Evolutionary conservation across 2,888 invertebrate genomes (phyloP).

Genomic region (Sinodicranocentrus sp.): DNA sequence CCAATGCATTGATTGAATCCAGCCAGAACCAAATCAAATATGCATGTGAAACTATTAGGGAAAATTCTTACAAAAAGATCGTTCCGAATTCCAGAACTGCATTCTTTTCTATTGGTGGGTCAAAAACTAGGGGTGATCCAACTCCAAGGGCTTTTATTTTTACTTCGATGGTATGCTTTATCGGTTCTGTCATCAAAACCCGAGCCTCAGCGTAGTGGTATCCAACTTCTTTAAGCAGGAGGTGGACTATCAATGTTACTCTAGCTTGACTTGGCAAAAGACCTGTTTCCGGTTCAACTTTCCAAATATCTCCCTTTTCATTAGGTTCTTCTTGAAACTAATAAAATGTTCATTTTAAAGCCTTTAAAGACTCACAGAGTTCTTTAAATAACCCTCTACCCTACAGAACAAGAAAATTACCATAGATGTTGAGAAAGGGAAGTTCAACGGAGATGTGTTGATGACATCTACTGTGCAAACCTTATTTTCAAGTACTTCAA

Average conservation of each 20-base stretch:
- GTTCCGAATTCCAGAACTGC: conserved; percentile 52
- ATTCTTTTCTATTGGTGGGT: conserved; percentile 30
- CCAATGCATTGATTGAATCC: too few relatives aligned
- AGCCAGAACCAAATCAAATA: too few relatives aligned
- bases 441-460: conserved; percentile 60
- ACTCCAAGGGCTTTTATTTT: conserved; percentile 55
- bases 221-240: conserved; percentile 52
- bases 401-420: too few relatives aligned
- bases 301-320: conserved; percentile 66
- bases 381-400: too few relatives aligned
- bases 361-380: too few relatives aligned
- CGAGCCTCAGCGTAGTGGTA: conserved; percentile 40
- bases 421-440: conserved; percentile 36
- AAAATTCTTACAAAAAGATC: conserved; percentile 56
- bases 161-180: conserved; percentile 50
- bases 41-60: too few relatives aligned
- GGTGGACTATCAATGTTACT: conserved; percentile 11
- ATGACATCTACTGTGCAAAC: conserved; percentile 38
- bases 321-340: conserved; percentile 37
- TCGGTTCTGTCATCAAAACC: conserved; percentile 45
- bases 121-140: conserved; percentile 50
- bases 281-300: conserved; percentile 31
- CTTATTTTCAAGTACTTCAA: conserved; percentile 40
- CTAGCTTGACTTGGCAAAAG: conserved; percentile 27
- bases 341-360: too few relatives aligned